These are phyloP conservation scores for Polyommatus icarus DNA, from an alignment of 2,888 invertebrate species.

Conservation along the genomic window DNA sequence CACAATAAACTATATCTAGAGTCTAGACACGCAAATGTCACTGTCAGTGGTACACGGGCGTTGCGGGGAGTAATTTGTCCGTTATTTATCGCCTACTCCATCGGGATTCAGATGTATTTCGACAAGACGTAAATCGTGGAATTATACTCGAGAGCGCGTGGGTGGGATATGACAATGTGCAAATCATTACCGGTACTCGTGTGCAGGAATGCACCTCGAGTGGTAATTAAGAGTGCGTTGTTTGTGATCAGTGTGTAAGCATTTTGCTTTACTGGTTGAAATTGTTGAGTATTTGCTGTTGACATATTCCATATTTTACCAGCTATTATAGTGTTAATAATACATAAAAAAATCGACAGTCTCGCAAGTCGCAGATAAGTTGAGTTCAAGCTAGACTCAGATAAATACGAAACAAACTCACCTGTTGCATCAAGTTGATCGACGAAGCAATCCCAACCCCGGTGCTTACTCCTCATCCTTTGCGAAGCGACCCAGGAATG, in stretches of 20 bases:
- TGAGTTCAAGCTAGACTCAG: too few species aligned
- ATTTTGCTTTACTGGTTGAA: background rate
- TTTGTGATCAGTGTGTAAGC: background rate
- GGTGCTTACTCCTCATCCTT: conserved; percentile 77
- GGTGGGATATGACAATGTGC: conserved; percentile 74
- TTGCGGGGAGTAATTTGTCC: conserved; percentile 70
- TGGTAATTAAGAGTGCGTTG: conserved; percentile 13
- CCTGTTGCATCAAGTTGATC: conserved; percentile 70
- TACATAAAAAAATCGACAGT: background rate
- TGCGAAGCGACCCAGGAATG: conserved; percentile 53
- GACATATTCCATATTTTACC: too few species aligned
- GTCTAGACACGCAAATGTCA: conserved; percentile 69
- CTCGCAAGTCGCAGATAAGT: background rate
- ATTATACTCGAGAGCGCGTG: conserved; percentile 68
- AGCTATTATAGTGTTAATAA: too few species aligned
- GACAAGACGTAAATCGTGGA: conserved; percentile 69
- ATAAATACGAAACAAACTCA: conserved; percentile 43
- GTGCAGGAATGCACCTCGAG: conserved; percentile 30
- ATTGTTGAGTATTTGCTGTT: background rate
- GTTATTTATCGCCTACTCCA: conserved; percentile 68
- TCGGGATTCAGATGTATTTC: conserved; percentile 60
- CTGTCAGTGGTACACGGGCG: conserved; percentile 56
- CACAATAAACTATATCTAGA: conserved; percentile 56
- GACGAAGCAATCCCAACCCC: conserved; percentile 66
- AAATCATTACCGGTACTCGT: conserved; percentile 57